These are phyloP conservation scores for Malacoraja senta DNA, from an alignment of 2,797 vertebrate species.

Conservation along the genomic window DNA sequence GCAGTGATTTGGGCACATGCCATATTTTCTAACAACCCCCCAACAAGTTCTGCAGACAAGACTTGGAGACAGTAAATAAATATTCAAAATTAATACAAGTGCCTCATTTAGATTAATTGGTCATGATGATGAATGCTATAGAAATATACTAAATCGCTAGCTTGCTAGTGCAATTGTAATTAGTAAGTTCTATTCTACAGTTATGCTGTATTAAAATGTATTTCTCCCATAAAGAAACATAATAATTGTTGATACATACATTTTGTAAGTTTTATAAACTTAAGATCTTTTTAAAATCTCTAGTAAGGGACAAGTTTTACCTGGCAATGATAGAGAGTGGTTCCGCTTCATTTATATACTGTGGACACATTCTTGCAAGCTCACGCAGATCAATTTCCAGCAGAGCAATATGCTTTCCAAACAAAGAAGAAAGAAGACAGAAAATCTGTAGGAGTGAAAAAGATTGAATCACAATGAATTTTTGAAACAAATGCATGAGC, in stretches of 20 bases:
- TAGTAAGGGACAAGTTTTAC: conserved; percentile 50
- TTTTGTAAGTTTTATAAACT: not conserved
- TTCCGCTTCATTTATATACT: conserved; percentile 38
- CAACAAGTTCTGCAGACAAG: not conserved
- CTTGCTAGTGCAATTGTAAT: not conserved
- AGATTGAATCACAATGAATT: not conserved
- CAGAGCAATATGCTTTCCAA: conserved; percentile 59
- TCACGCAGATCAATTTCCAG: conserved; percentile 57
- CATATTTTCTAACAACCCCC: not conserved
- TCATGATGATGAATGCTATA: not conserved
- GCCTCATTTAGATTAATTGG: not conserved
- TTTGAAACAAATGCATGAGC: not conserved
- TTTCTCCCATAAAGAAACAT: not conserved
- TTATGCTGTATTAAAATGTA: not conserved
- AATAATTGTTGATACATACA: not conserved
- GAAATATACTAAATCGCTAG: not conserved
- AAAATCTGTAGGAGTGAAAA: conserved; percentile 56
- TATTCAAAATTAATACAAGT: no score
- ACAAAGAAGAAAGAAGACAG: conserved; percentile 67
- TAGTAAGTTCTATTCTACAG: not conserved
- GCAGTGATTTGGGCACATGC: not conserved
- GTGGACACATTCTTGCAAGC: conserved; percentile 44
- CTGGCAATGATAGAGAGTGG: conserved; percentile 67
- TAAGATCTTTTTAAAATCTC: not conserved
- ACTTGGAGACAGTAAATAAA: not conserved